These are phyloP conservation scores for Mythimna pallens DNA, from an alignment of 2,888 invertebrate genomes.

Conservation along the genomic window DNA sequence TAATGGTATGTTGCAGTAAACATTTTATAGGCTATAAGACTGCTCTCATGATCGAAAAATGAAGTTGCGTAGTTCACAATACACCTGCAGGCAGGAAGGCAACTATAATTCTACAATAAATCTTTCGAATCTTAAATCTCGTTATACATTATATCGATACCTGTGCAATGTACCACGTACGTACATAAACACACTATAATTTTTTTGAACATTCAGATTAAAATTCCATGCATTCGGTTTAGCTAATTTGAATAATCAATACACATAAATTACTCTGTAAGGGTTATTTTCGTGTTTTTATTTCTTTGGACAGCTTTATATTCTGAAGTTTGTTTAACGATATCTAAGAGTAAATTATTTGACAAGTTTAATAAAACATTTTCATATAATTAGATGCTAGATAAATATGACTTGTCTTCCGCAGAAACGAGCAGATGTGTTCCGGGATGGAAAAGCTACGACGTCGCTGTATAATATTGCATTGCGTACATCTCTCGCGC, in stretches of 20 bases:
- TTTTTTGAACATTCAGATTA: constrained; percentile 69
- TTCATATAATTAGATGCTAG: constrained; percentile 51
- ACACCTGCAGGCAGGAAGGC: constrained; percentile 56
- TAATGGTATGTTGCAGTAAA: constrained; percentile 3
- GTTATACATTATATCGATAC: constrained; percentile 58
- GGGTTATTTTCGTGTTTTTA: constrained; percentile 62
- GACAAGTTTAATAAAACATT: constrained; percentile 37
- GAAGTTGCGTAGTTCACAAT: constrained; percentile 44
- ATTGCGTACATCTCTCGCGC: constrained; percentile 63
- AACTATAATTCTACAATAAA: constrained; percentile 62
- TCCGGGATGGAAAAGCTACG: constrained; percentile 35
- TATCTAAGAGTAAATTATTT: constrained; percentile 31
- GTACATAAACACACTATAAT: constrained; percentile 56
- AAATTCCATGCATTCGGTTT: constrained; percentile 70
- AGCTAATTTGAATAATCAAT: constrained; percentile 70
- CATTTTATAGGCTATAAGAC: constrained; percentile 40
- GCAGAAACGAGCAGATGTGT: constrained; percentile 47
- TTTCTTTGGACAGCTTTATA: constrained; percentile 43
- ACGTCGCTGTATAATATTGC: constrained; percentile 37
- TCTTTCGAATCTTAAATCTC: constrained; percentile 62
- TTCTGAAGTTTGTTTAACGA: constrained; percentile 49
- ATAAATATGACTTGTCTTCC: constrained; percentile 50
- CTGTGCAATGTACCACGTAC: constrained; percentile 47
- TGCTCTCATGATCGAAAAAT: constrained; percentile 47
- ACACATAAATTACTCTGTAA: constrained; percentile 66